Percentiles rank a stretch among this genome's conserved stretches.
Conservation (phyloP, 2,113 vertebrate genomes). For the Coreoperca whiteheadi region DNA sequence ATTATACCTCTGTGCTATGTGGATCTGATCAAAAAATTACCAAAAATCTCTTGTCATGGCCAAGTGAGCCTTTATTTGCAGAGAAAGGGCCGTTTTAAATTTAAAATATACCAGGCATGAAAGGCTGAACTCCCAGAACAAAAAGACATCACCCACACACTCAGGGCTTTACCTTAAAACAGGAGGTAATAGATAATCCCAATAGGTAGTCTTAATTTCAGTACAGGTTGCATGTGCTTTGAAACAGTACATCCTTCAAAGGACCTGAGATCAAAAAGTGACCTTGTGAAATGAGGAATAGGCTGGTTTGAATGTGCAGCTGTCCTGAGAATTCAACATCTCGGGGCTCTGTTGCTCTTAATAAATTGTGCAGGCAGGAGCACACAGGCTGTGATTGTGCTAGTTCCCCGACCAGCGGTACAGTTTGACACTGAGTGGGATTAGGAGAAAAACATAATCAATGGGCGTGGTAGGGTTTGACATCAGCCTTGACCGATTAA, state of each 20-base stretch:
- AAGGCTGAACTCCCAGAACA: slow-evolving; percentile 10
- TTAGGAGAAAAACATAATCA: slow-evolving; percentile 34
- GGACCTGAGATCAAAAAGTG: slow-evolving; percentile 27
- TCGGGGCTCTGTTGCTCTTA: slow-evolving; percentile 27
- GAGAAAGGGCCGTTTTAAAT: slow-evolving; percentile 7
- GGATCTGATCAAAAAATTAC: slow-evolving; percentile 14
- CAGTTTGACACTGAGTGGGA: slow-evolving; percentile 32
- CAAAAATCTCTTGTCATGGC: slow-evolving; percentile 4
- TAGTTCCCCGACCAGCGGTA: slow-evolving; percentile 3
- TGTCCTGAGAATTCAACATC: slow-evolving; percentile 37
- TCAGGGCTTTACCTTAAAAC: slow-evolving; percentile 18
- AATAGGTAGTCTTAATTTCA: slow-evolving; percentile 48
- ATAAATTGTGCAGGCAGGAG: slow-evolving; percentile 22
- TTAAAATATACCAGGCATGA: slow-evolving; percentile 26
- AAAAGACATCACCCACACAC: slow-evolving; percentile 32
- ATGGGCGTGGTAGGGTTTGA: slow-evolving; percentile 26
- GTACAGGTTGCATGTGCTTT: slow-evolving; percentile 39
- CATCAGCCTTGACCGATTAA: slow-evolving; percentile 37
- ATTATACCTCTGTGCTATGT: neutral
- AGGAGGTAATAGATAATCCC: too few species aligned
- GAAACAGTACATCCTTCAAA: slow-evolving; percentile 47
- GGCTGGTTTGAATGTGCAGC: slow-evolving; percentile 39
- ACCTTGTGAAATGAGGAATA: slow-evolving; percentile 31
- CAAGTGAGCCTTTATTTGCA: slow-evolving; percentile 18
- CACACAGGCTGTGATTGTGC: slow-evolving; percentile 3